Conservation (phyloP, 2,113 vertebrate species). For the Corvus cornix region DNA sequence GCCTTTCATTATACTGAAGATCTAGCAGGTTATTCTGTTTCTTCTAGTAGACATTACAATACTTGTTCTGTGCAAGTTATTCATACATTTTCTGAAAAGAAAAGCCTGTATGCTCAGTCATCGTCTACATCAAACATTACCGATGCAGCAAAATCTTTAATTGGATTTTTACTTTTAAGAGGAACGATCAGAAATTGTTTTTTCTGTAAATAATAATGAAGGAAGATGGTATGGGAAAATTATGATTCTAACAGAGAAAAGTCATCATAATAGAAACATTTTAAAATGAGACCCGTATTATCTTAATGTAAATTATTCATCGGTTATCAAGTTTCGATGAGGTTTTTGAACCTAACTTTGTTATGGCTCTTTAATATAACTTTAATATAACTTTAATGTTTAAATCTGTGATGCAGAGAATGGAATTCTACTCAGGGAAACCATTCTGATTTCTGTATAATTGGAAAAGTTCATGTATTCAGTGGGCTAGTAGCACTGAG, state of each 20-base stretch:
- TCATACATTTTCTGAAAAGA: background rate
- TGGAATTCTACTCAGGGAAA: slow-evolving; percentile 26
- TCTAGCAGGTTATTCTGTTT: background rate
- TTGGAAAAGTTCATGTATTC: slow-evolving; percentile 30
- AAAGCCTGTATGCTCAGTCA: background rate
- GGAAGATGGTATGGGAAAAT: background rate
- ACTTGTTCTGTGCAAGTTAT: background rate
- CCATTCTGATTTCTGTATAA: slow-evolving; percentile 29
- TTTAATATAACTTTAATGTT: slow-evolving; percentile 53
- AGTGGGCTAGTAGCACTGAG: background rate
- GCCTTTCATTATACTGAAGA: background rate
- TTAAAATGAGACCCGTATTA: slow-evolving; percentile 20
- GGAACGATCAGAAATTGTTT: slow-evolving; percentile 10
- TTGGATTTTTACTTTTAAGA: slow-evolving; percentile 14
- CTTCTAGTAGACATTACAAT: background rate
- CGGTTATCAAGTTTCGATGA: slow-evolving; percentile 27
- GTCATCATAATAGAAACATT: background rate
- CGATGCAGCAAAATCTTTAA: slow-evolving; percentile 22
- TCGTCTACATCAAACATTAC: background rate
- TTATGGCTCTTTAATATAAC: slow-evolving; percentile 48
- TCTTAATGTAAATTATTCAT: slow-evolving; percentile 58
- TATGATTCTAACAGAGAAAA: background rate
- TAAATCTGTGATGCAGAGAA: slow-evolving; percentile 42
- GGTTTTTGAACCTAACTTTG: slow-evolving; percentile 23
- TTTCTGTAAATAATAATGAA: slow-evolving; percentile 49